Evolutionary conservation across 2,113 vertebrate species (phyloP).

Genomic region (Carettochelys insculpta): DNA sequence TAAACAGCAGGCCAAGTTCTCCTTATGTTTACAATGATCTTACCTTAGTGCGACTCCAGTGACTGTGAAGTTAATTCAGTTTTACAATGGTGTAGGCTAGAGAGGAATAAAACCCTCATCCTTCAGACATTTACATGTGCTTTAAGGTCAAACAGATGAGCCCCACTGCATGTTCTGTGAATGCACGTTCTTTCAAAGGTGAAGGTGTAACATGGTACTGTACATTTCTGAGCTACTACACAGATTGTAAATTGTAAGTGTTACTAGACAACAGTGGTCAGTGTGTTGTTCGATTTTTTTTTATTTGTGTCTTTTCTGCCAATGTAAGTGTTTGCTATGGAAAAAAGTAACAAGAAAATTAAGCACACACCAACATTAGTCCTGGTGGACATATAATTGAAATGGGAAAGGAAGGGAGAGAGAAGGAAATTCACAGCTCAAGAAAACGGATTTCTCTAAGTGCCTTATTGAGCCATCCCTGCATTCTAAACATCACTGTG

Average conservation of each 20-base stretch:
- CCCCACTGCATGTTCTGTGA: neutral
- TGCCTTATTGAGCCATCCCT: too few species aligned
- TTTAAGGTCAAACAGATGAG: neutral
- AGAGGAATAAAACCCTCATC: neutral
- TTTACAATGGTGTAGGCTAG: neutral
- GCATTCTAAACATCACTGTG: too few species aligned
- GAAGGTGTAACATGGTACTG: neutral
- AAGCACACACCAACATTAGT: neutral
- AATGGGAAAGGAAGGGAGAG: too few species aligned
- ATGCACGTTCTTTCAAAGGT: neutral
- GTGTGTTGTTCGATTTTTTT: neutral
- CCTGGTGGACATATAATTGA: neutral
- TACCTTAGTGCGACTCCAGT: neutral
- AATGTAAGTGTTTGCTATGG: neutral
- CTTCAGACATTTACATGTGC: neutral
- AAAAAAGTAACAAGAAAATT: neutral
- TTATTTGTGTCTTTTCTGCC: neutral
- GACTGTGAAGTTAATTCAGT: neutral
- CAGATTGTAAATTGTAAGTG: neutral
- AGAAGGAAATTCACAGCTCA: neutral
- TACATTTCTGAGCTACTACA: neutral
- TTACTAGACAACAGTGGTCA: neutral
- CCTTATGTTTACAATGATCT: neutral
- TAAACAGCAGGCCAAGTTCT: neutral
- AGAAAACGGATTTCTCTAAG: neutral